Evolutionary conservation across 2,113 vertebrate species (phyloP), one percentile per base, ranked within the genome.

Genomic region (Rhynchomys soricoides): DNA sequence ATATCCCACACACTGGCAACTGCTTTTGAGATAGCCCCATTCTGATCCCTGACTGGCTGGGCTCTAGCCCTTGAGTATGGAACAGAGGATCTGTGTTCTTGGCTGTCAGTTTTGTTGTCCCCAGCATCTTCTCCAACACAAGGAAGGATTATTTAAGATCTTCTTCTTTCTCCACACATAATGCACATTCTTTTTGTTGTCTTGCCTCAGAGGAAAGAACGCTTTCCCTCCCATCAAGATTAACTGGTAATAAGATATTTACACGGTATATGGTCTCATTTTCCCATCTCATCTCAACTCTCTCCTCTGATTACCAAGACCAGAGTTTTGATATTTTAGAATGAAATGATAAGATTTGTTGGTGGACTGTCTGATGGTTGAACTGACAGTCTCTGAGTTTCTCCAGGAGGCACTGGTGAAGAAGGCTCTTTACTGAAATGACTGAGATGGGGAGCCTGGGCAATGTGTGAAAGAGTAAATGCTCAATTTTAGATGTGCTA

Each of bases 271-370:
- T 88, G 31, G 8, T 1, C n/a, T 95, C 43, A 75, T 86, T 57
- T 70, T 79, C 13, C 45, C 4, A 40, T 11, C 89, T 70, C 22
- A n/a, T 59, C 66, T 55, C 43, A 71, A 40, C 50, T 79, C 57
- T 85, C 37, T 94, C 71, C 64, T 93, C 81, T 81, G 45, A 85
- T 85, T 92, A 86, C 24, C 45, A 89, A 81, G n/a, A 71, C 64
- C 15, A 31, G 70, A 86, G 21, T 86, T 48, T 68, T 12, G 24
- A 90, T 75, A 16, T 68, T 89, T 55, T 68, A 86, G n/a, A n/a
- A 40, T 10, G 48, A 68, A 81, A n/a, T 77, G 45, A 26, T 43
- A 71, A 15, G 17, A 64, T 82, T 59, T 73, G 45, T 37, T 31
- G 10, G 31, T 21, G 26, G 43, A 43, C 71, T 73, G 7, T 21